Evolutionary conservation across 2,113 vertebrate species (phyloP), one percentile per base, ranked within the genome.

Genomic region (Riparia riparia): DNA sequence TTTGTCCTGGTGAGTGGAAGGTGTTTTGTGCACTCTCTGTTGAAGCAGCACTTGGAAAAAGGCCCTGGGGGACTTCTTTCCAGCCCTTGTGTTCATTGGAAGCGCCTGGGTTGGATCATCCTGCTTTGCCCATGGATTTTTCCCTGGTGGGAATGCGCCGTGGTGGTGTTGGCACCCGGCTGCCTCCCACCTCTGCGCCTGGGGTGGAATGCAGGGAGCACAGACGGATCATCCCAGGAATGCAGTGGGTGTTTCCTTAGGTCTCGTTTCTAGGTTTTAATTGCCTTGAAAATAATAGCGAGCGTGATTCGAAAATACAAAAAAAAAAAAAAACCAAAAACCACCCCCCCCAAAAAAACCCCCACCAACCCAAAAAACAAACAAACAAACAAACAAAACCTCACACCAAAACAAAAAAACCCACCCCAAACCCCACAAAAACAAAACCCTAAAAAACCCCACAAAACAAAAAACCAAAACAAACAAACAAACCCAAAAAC

Each of bases 211-310:
- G 94, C 77, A 92, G 86, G 89, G 94, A 96, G 92, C 96, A 96
- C 77, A 92, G 94, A 73, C 89, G n/a, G 89, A 96, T 91, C 94
- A 95, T 90, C 92, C 91, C 89, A 95, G 92, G 94, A 95, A 96
- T 94, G 94, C 86, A 68, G 95, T 94, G 88, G 91, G 89, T 95
- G 93, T 93, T 92, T 97, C 91, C 86, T 95, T 56, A 93, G 91
- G 91, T 90, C 86, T 95, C 37, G 51, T 90, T 95, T 83, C 95
- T 32, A 24, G 37, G 83, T 74, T 93, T 81, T 92, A 97, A 95
- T 93, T 83, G 89, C 93, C 94, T 92, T 28, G 42, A 95, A 96
- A 97, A 97, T 88, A 92, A 95, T 44, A 86, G 88, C 22, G 25
- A 95, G 64, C 0, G 2, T 53, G 78, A 85, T 90, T 71, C 5